A percentile compares a stretch with the other conserved stretches of the same genome.
phyloP scores from a whole-genome alignment of 2,888 invertebrate species.

The Ophonus ardosiacus region DNA sequence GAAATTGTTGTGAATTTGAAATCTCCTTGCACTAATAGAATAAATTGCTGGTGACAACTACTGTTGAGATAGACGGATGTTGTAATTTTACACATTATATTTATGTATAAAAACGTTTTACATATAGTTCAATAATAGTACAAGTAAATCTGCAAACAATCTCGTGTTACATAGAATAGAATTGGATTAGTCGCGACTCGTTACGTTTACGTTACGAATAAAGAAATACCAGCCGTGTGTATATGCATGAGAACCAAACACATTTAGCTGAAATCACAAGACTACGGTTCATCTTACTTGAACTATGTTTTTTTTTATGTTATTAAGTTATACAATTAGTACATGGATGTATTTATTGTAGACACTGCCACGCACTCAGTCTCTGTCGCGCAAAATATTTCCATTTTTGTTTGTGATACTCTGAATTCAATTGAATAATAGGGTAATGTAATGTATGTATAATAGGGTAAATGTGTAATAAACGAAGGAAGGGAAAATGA shows the following conservation, averaged over 20 bases:
- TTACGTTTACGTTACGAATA: neutral
- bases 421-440: no score
- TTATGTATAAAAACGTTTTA: constrained; percentile 74
- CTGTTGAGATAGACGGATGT: constrained; percentile 22
- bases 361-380: constrained; percentile 11
- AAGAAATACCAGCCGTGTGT: constrained; percentile 48
- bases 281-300: constrained; percentile 64
- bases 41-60: neutral
- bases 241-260: constrained; percentile 59
- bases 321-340: constrained; percentile 55
- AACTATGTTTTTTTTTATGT: constrained; percentile 48
- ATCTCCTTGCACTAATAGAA: neutral
- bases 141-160: constrained; percentile 71
- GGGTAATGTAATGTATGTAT: neutral
- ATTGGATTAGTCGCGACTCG: constrained; percentile 45
- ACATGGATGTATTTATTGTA: constrained; percentile 47
- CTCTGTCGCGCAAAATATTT: neutral
- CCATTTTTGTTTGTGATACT: neutral
- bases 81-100: constrained; percentile 73
- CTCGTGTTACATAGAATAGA: constrained; percentile 52
- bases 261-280: constrained; percentile 65
- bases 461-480: constrained; percentile 11
- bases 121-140: constrained; percentile 71
- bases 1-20: neutral
- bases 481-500: constrained; percentile 66